Base-by-base conservation (phyloP, 2,113 vertebrate species). In the Eulemur rufifrons region DNA sequence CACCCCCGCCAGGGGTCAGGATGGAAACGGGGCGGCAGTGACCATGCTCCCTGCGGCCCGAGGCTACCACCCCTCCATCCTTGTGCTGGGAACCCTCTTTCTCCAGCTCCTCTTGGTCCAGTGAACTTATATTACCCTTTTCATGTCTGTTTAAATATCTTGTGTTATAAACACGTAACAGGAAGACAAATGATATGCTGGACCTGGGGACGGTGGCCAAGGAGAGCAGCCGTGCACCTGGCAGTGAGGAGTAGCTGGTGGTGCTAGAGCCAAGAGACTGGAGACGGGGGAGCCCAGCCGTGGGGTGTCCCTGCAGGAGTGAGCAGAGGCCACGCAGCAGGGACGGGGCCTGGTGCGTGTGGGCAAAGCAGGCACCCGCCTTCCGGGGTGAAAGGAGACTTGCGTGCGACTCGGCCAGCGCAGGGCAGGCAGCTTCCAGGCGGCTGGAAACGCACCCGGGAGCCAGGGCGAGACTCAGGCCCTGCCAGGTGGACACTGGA, bases 151-250 rank as follows among this genome's bases (percentile, higher is more conserved):
- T 39, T 52, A 74, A 59, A 71, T 39, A 39, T 12, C 54, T 39
- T 17, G 29, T 12, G n/a, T n/a, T 7, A 77, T 3, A 76, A 69
- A 66, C 20, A 34, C 1, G 56, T 21, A 39, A 61, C 6, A 73
- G 61, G 71, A 56, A 81, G 50, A 54, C 9, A 37, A 6, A 52
- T 0, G n/a, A 80, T 14, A 12, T 6, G 42, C 47, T 52, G 34
- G 61, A n/a, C 27, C 15, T 4, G 10, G 0, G 0, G 52, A 63
- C 6, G 15, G 6, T 0, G 0, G 39, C 61, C 25, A 0, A 39
- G 54, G 32, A 73, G 34, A 20, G 74, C 3, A 0, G 0, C 52
- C 0, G 0, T n/a, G 63, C 23, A 17, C n/a, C 42, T 6, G n/a
- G 50, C 6, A 0, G 42, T 2, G 18, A 4, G 78, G 47, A 15